Conservation (phyloP, 53 echinoderm and acorn worm genomes). For the Paracentrotus lividus region DNA sequence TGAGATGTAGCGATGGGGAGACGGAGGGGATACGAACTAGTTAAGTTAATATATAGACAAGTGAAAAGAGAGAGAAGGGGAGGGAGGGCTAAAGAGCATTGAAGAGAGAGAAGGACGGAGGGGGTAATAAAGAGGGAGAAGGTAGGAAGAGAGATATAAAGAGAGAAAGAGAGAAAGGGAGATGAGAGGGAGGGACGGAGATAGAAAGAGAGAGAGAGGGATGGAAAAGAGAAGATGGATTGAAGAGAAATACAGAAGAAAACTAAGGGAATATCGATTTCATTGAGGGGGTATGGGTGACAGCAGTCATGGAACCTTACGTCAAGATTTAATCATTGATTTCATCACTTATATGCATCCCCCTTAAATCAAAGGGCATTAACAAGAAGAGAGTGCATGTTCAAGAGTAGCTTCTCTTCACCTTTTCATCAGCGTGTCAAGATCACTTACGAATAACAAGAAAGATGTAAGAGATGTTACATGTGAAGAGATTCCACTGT, state of each 20-base stretch:
- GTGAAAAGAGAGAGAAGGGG: too few species aligned
- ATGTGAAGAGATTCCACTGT: not conserved
- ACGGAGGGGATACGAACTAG: too few species aligned
- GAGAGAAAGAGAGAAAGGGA: not conserved
- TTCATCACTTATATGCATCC: not conserved
- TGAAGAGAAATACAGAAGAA: not conserved
- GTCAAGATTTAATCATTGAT: conserved; percentile 17
- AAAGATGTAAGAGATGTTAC: conserved; percentile 10
- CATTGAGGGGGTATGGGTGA: not conserved
- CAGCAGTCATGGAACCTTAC: not conserved
- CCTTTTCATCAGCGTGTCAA: not conserved
- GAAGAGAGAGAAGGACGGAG: not conserved
- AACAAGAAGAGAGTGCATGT: not conserved
- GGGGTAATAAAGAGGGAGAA: not conserved
- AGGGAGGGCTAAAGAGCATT: not conserved
- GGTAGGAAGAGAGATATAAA: not conserved
- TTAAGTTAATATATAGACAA: too few species aligned
- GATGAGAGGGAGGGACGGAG: not conserved
- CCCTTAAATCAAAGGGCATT: not conserved
- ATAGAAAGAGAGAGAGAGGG: not conserved
- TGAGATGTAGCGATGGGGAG: not conserved
- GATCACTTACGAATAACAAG: conserved; percentile 31
- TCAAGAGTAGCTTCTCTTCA: not conserved
- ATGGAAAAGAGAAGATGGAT: not conserved
- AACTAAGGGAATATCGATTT: not conserved